Percentiles rank a stretch among this genome's conserved stretches.
Evolutionary conservation across 2,797 vertebrate genomes (phyloP).

Genomic region (Semotilus atromaculatus): DNA sequence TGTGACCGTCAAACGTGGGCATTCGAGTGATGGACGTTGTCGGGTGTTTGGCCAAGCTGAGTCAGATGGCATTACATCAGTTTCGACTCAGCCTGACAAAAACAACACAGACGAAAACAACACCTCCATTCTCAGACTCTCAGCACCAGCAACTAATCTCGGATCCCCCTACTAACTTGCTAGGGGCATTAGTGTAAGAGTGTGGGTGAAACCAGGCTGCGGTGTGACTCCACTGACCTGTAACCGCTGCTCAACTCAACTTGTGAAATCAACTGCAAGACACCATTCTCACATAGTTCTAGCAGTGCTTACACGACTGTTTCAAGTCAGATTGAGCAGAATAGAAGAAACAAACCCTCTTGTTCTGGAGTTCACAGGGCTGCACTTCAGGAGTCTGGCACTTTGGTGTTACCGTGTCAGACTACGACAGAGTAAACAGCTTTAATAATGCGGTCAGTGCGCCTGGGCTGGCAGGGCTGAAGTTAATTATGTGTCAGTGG

Average conservation of each 20-base stretch:
- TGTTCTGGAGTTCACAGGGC: background rate
- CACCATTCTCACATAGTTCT: constrained; percentile 22
- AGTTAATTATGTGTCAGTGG: constrained; percentile 71
- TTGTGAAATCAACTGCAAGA: constrained; percentile 31
- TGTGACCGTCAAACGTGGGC: constrained; percentile 74
- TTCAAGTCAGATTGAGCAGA: background rate
- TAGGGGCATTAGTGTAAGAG: constrained; percentile 26
- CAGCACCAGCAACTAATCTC: constrained; percentile 23
- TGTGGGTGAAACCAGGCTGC: constrained; percentile 10
- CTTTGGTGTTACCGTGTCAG: constrained; percentile 11
- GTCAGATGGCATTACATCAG: constrained; percentile 57
- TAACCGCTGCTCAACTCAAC: background rate
- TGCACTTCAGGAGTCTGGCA: background rate
- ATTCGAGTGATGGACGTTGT: constrained; percentile 34
- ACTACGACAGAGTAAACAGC: constrained; percentile 50
- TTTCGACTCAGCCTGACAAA: constrained; percentile 41
- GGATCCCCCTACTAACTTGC: constrained; percentile 17
- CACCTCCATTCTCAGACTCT: constrained; percentile 34
- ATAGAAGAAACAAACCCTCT: background rate
- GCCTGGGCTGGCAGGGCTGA: constrained; percentile 64
- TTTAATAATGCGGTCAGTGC: constrained; percentile 59
- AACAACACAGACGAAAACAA: constrained; percentile 43
- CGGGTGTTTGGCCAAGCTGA: constrained; percentile 44
- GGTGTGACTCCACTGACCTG: constrained; percentile 34
- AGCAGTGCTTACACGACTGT: background rate